phyloP scores from a whole-genome alignment of 2,797 vertebrate genomes.

The Micrastur ruficollis region DNA sequence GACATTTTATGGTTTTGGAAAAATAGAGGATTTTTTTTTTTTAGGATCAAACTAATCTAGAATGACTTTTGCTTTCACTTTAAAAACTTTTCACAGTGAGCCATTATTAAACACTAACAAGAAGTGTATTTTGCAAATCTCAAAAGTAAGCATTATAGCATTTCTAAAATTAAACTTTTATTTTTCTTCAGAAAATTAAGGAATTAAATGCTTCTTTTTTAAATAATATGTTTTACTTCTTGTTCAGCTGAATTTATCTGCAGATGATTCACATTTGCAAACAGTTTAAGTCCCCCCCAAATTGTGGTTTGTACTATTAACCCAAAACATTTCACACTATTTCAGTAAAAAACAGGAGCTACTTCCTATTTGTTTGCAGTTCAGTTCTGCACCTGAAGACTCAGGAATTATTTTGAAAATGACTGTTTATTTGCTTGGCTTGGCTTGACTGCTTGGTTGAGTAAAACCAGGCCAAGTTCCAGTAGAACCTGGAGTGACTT shows the following conservation, averaged over 20 bases:
- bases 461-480: neutral
- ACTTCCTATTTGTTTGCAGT: neutral
- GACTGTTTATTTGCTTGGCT: constrained; percentile 16
- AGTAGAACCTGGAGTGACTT: neutral
- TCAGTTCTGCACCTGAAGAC: neutral
- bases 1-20: neutral
- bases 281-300: neutral
- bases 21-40: neutral
- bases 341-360: neutral
- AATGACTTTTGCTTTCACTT: neutral
- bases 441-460: neutral
- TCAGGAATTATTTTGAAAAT: neutral
- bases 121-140: neutral
- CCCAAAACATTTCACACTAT: neutral
- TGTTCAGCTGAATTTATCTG: neutral
- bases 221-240: neutral
- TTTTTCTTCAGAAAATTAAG: neutral
- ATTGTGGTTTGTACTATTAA: neutral
- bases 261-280: fast-evolving
- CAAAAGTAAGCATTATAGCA: neutral
- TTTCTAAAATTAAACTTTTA: neutral
- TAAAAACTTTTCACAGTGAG: neutral
- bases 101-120: neutral
- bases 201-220: neutral
- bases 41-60: neutral